Evolutionary conservation across 2,888 invertebrate species (phyloP), one percentile per base, ranked within the genome.

Genomic region (Heliconius ismenius): DNA sequence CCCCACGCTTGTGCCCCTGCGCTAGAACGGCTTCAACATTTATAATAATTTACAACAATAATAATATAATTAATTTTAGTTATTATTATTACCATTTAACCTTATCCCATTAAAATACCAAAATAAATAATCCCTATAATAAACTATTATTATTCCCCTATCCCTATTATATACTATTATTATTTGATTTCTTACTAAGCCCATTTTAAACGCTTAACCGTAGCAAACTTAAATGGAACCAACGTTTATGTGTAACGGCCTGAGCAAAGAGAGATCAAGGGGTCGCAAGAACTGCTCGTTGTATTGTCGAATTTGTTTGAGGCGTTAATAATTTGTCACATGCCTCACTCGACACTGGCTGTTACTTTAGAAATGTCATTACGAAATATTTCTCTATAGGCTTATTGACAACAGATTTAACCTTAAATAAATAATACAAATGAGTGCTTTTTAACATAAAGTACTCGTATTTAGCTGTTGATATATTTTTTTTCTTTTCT

Each of bases 261-360:
- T 36, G 54, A 77, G 63, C 26, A 62, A 39, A 67, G 60, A 43
- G 26, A 72, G 83, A 80, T 81, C 80, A 79, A 83, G 83, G 85
- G 85, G 87, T 85, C 82, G 84, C 81, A 81, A 84, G 86, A 86
- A 85, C 88, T 86, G 85, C 83, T 86, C 84, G 79, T 81, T 85
- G 86, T 86, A 89, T 89, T 90, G 90, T 90, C 85, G 85, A 88
- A 90, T 89, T 89, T 88, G 90, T 88, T 88, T 85, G 87, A 85
- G 87, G 89, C 88, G 88, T 89, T 88, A 85, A 88, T 90, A 91
- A 91, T 89, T 89, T 87, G 86, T 87, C 86, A 86, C 88, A 87
- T 86, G 89, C 87, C 85, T 87, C 87, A 84, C 84, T 87, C 86
- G 85, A 83, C 85, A 83, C 86, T 85, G 84, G 86, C 86, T 84